Evolutionary conservation across 2,797 vertebrate species (phyloP).

Genomic region (Enoplosus armatus): DNA sequence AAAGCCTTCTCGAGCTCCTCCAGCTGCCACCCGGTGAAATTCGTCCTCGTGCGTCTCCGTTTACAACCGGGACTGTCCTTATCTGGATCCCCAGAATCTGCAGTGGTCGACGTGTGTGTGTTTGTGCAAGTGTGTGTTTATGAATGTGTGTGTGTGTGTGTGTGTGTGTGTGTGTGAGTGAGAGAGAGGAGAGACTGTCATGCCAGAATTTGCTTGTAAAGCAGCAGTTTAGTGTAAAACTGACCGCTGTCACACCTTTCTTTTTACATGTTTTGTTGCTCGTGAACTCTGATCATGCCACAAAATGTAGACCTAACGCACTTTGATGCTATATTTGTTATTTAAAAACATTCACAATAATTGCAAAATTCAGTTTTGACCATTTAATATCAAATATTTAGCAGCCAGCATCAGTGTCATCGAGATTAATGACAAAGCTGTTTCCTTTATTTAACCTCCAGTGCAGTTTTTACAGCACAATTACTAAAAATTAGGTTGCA

Average conservation of each 20-base stretch:
- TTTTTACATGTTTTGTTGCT: not conserved
- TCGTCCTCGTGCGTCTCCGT: constrained; percentile 95
- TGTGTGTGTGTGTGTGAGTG: constrained; percentile 5
- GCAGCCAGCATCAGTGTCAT: not conserved
- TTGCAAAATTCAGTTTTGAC: not conserved
- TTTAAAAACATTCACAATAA: not conserved
- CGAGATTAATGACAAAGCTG: not conserved
- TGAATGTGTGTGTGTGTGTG: not conserved
- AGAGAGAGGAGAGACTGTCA: constrained; percentile 18
- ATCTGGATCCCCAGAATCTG: constrained; percentile 93
- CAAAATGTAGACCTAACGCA: accelerated
- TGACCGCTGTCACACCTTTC: not conserved
- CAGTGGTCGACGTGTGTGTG: constrained; percentile 30
- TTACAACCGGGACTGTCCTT: constrained; percentile 98
- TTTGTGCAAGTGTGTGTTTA: constrained; percentile 2
- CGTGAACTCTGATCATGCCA: not conserved
- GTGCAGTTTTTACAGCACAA: not conserved
- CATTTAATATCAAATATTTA: not conserved
- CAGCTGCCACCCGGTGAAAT: constrained; percentile 99
- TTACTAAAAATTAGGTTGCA: not conserved
- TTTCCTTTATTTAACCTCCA: not conserved
- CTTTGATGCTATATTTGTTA: not conserved
- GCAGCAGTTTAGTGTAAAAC: constrained; percentile 20
- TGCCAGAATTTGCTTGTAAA: constrained; percentile 26
- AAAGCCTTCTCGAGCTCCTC: constrained; percentile 99